Percentiles rank a stretch among this genome's conserved stretches.
Evolutionary conservation across 2,888 invertebrate genomes (phyloP).

Genomic region (Sarcophaga variegata): DNA sequence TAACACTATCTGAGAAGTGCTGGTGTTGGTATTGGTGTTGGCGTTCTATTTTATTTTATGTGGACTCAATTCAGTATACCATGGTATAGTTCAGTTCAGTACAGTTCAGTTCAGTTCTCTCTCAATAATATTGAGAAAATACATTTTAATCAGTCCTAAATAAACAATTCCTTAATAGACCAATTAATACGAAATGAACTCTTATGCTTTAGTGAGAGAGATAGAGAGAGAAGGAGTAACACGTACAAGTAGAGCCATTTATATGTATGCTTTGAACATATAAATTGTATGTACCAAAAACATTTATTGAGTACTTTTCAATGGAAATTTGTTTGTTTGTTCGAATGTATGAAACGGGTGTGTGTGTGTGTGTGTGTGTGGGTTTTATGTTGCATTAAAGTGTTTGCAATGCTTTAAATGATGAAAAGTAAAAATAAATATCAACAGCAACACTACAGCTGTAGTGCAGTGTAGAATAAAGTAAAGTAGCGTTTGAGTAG

Average conservation of each 20-base stretch:
- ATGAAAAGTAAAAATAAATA: not conserved
- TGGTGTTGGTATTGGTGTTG: not conserved
- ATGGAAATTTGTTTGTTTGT: not conserved
- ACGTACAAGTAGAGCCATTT: no score
- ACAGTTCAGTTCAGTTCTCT: no score
- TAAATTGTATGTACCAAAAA: not conserved
- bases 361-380: not conserved
- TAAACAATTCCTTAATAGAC: constrained; percentile 28
- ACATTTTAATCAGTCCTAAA: constrained; percentile 19
- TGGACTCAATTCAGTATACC: no score
- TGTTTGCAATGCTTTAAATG: constrained; percentile 13
- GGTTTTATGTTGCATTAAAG: not conserved
- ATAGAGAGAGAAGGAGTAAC: no score
- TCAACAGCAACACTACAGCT: not conserved
- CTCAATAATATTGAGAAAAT: not conserved
- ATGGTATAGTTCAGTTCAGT: no score
- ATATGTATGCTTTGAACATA: not conserved
- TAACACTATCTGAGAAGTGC: not conserved
- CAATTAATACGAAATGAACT: constrained; percentile 30
- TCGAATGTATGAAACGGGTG: no score
- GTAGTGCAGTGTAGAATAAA: not conserved
- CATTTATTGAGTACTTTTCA: not conserved
- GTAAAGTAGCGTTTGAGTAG: not conserved
- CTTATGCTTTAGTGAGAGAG: not conserved
- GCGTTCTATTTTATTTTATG: no score